A percentile compares a stretch with the other conserved stretches of the same genome.
These are phyloP conservation scores for Invenusta paracnida DNA, from an alignment of 2,888 invertebrate species.

Conservation along the genomic window DNA sequence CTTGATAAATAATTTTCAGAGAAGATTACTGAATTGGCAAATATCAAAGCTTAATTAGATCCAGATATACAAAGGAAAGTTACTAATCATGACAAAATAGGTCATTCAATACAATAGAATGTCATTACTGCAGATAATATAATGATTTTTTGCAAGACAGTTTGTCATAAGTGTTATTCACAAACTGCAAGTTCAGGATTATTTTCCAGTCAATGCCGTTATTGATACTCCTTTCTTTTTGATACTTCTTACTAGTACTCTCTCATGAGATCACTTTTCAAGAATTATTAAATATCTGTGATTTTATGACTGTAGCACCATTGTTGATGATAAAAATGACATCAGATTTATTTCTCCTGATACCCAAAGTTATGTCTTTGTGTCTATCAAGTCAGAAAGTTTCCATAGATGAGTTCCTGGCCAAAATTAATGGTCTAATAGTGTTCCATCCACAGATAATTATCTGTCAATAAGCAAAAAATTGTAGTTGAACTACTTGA, in stretches of 20 bases:
- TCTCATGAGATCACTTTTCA: neutral
- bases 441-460: constrained; percentile 4
- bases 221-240: constrained; percentile 9
- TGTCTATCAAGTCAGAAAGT: neutral
- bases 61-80: neutral
- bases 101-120: neutral
- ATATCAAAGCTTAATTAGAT: neutral
- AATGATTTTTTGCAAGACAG: neutral
- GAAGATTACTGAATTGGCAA: neutral
- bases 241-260: neutral
- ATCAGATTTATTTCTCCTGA: constrained; percentile 2
- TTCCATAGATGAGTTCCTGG: constrained; percentile 16
- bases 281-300: constrained; percentile 16
- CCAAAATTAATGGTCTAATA: neutral
- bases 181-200: neutral
- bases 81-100: neutral
- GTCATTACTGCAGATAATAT: neutral
- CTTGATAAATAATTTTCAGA: neutral
- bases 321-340: constrained; percentile 8
- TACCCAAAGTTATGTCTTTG: constrained; percentile 22
- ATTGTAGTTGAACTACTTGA: constrained; percentile 24
- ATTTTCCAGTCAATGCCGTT: neutral
- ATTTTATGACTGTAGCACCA: constrained; percentile 15
- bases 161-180: neutral
- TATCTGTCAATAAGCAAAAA: constrained; percentile 22